phyloP scores from a whole-genome alignment of 2,797 vertebrate species.

The Kryptolebias ocellatus region DNA sequence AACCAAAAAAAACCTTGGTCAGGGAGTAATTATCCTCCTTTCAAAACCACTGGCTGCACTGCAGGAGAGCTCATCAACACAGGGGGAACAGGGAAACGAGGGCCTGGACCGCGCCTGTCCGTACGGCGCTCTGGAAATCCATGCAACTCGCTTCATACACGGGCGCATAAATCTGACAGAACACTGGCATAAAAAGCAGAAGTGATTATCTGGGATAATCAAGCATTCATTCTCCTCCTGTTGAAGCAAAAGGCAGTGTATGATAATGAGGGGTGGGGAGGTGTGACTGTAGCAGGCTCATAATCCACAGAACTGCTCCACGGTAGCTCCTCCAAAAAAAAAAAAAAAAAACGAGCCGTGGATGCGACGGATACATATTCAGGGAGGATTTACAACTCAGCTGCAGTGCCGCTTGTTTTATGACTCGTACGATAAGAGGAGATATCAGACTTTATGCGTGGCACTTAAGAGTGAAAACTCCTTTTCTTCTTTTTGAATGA shows the following conservation, averaged over 20 bases:
- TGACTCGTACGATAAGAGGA: conserved; percentile 68
- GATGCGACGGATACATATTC: conserved; percentile 64
- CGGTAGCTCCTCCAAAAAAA: conserved; percentile 67
- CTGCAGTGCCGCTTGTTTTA: conserved; percentile 69
- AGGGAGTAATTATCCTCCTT: conserved; percentile 72
- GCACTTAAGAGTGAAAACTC: conserved; percentile 69
- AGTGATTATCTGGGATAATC: conserved; percentile 80
- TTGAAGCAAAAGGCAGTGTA: conserved; percentile 64
- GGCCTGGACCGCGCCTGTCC: conserved; percentile 36
- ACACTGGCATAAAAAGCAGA: conserved; percentile 68
- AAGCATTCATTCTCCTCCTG: conserved; percentile 76
- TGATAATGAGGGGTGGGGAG: conserved; percentile 57
- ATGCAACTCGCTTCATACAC: conserved; percentile 50
- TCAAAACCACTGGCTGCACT: conserved; percentile 67
- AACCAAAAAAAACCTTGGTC: conserved; percentile 54
- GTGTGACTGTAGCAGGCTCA: conserved; percentile 48
- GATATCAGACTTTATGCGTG: conserved; percentile 72
- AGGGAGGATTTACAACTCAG: conserved; percentile 73
- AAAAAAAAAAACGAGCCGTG: conserved; percentile 7
- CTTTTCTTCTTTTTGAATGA: conserved; percentile 53
- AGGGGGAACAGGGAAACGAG: conserved; percentile 15
- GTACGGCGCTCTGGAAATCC: conserved; percentile 39
- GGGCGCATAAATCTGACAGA: conserved; percentile 68
- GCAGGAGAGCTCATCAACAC: conserved; percentile 60
- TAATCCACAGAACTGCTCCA: conserved; percentile 66